Evolutionary conservation across 2,888 invertebrate genomes (phyloP), one percentile per base, ranked within the genome.

Genomic region (Drosophila tanythrix): DNA sequence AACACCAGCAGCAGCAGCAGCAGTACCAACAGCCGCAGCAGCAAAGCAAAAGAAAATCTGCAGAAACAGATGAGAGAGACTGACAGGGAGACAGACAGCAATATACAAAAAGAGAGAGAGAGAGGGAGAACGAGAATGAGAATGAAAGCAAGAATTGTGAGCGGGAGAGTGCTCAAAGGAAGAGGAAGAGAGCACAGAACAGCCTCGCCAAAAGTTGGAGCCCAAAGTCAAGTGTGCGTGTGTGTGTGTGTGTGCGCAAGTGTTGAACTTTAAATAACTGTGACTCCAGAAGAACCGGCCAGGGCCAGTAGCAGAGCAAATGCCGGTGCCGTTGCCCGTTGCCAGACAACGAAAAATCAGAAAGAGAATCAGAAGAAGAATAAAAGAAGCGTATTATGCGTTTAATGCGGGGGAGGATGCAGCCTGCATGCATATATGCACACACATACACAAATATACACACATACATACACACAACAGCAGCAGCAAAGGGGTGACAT

Each of bases 241-340:
- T 52, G 58, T 65, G 50, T 50, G 50, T 57, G 50, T 46, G 53
- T 36, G 48, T 43, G 56, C 64, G 58, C 29, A 68, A 52, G 68
- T 76, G 74, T 63, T 80, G 80, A 74, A 80, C 79, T 81, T 81
- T 82, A 81, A 82, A 81, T 81, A 81, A 82, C 79, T 81, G 76
- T 79, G 82, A 82, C 83, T 78, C 76, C 65, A 68, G 50, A 79
- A 82, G 76, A 82, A 82, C 82, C 79, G 82, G 82, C 82, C 84
- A 75, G 70, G 67, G 77, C 76, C 64, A 57, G 68, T 57, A 64
- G 66, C 79, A 64, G 50, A 64, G 55, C 25, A 55, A 50, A 33
- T 48, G 66, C 51, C 75, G 59, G 40, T 52, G 79, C 59, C 58
- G 52, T 48, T 55, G 70, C 36, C 56, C 52, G 21, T 53, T 46